Evolutionary conservation across 2,113 vertebrate genomes (phyloP).

Genomic region (Patagioenas fasciata): DNA sequence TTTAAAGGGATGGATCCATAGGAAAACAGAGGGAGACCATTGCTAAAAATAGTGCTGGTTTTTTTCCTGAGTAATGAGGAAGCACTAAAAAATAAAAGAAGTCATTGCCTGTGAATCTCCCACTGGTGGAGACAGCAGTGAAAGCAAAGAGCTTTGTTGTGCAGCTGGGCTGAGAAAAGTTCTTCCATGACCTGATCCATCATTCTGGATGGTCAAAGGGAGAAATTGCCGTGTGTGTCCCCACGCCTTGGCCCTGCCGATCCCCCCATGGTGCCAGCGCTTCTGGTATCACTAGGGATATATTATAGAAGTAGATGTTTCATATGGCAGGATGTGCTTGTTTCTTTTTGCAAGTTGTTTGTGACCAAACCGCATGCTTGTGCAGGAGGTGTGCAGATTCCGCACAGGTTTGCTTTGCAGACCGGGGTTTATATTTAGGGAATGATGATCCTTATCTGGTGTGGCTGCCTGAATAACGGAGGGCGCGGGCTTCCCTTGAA

Average conservation of each 20-base stretch:
- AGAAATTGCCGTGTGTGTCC: fast-evolving
- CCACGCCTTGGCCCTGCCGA: fast-evolving
- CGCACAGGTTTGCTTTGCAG: not conserved
- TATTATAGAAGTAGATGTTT: not conserved
- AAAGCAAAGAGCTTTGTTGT: not conserved
- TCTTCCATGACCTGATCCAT: not conserved
- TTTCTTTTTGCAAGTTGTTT: not conserved
- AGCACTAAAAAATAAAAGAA: not conserved
- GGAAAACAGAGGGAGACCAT: not conserved
- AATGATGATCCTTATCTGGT: fast-evolving
- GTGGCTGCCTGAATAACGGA: not conserved
- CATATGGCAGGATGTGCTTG: not conserved
- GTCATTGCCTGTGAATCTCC: not conserved
- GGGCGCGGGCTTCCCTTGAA: not conserved
- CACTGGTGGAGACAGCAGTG: not conserved
- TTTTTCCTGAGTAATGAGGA: not conserved
- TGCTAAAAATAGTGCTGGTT: not conserved
- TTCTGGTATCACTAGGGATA: not conserved
- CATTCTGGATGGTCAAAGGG: not conserved
- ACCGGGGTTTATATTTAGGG: not conserved
- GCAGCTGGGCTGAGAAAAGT: not conserved
- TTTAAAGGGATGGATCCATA: not conserved
- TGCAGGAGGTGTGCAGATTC: not conserved
- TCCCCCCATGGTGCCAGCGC: not conserved
- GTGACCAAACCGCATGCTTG: not conserved